Base-by-base conservation (phyloP, 2,888 invertebrate genomes). In the Acanthosepion pharaonis region DNA sequence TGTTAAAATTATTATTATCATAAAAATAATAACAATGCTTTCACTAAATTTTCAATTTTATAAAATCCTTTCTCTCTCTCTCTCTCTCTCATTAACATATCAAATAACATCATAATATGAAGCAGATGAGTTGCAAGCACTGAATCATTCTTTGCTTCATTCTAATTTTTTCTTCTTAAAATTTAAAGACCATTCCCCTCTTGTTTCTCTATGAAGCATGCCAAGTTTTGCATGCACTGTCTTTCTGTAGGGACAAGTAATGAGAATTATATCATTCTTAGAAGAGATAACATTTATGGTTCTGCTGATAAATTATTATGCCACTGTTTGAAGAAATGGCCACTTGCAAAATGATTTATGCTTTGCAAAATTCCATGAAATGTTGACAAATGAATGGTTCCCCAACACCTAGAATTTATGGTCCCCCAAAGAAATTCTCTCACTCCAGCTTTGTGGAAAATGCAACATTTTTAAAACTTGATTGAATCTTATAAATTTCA, bases 341-440 rank as follows among this genome's bases (percentile, higher is more conserved):
- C 78, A 78, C 78, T 78, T 78, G 78, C n/a, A 78, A 78, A 78
- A 78, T 78, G n/a, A 78, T 78, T 78, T 78, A 78, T 78, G 78
- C n/a, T 78, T 78, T 78, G n/a, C 15, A n/a, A 18, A 78, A n/a
- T 78, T 78, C n/a, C 78, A 78, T 78, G 78, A 78, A 78, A 78
- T 78, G 78, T 33, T 78, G 78, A 78, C 78, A 78, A 78, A 78
- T 78, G 78, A 78, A 78, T 15, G 78, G 78, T 78, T 78, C n/a
- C n/a, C 33, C n/a, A 78, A 78, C 8, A 33, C 78, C 78, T 78
- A 15, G 33, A 33, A 78, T 78, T 78, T 78, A 78, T 78, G n/a
- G 78, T 15, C n/a, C 78, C 78, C 25, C n/a, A n/a, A 33, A 78
- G 33, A 78, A 78, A 33, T 78, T 78, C n/a, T 33, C 78, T 78